Evolutionary conservation across 2,888 invertebrate species (phyloP).

Genomic region (Psococerastis gibbosa): DNA sequence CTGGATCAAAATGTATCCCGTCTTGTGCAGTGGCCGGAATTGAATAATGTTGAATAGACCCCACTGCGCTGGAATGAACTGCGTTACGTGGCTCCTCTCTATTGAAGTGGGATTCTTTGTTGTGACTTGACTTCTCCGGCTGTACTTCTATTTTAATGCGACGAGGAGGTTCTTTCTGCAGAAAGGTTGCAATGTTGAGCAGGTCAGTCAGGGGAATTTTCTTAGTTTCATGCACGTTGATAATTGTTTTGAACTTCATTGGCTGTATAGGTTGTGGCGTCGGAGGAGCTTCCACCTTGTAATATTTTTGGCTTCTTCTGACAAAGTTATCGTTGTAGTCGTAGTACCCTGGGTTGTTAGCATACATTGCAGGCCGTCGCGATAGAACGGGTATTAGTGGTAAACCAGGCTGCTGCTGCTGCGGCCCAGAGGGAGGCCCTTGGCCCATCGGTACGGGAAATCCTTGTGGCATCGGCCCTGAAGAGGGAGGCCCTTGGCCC

Average conservation of each 20-base stretch:
- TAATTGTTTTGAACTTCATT: background rate
- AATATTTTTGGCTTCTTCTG: background rate
- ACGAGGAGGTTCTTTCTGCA: background rate
- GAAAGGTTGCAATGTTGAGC: background rate
- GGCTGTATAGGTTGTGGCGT: no score
- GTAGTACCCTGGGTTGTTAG: background rate
- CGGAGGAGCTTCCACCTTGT: background rate
- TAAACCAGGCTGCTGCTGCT: background rate
- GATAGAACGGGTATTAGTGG: background rate
- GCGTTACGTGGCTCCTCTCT: background rate
- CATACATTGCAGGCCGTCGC: background rate
- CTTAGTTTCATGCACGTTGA: background rate
- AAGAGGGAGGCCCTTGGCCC: background rate
- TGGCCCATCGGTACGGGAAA: background rate
- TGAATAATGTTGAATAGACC: background rate
- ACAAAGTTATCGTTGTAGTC: background rate
- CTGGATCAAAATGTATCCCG: background rate
- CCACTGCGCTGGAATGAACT: background rate
- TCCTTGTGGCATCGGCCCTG: background rate
- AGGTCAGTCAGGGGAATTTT: background rate
- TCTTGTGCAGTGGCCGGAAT: background rate
- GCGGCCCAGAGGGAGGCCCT: background rate
- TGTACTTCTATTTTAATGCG: background rate
- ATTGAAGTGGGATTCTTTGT: background rate
- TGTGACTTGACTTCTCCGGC: background rate